Conservation (phyloP, 2,888 invertebrate genomes). For the Harpalus rubripes region DNA sequence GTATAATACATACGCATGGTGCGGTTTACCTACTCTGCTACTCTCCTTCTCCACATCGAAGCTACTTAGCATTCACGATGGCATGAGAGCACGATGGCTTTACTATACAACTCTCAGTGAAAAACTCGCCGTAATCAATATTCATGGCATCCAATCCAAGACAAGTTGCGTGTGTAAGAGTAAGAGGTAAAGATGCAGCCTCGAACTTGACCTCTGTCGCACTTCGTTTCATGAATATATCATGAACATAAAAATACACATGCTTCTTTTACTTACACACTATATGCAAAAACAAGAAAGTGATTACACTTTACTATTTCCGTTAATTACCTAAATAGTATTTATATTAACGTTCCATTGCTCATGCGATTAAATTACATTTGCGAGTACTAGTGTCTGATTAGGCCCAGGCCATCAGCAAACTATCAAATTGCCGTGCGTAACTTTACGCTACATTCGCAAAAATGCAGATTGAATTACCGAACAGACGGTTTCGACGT, state of each 20-base stretch:
- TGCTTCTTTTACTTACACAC: constrained; percentile 10
- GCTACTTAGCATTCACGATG: constrained; percentile 55
- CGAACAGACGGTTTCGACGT: constrained; percentile 17
- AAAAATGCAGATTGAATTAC: constrained; percentile 58
- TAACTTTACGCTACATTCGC: constrained; percentile 51
- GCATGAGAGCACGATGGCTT: constrained; percentile 7
- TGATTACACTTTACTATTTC: constrained; percentile 65
- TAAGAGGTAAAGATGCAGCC: constrained; percentile 53
- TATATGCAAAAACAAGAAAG: constrained; percentile 53
- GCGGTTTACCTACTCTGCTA: constrained; percentile 37
- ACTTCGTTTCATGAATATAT: constrained; percentile 45
- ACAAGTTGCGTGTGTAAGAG: constrained; percentile 43
- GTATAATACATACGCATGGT: constrained; percentile 45
- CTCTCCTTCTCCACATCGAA: constrained; percentile 11
- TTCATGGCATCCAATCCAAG: constrained; percentile 60
- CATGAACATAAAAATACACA: not conserved
- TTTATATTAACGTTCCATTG: constrained; percentile 9
- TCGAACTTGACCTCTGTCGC: constrained; percentile 66
- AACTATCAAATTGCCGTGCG: constrained; percentile 62
- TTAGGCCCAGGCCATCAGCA: constrained; percentile 61
- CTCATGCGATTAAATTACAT: constrained; percentile 41
- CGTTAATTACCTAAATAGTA: constrained; percentile 41
- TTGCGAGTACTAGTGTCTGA: constrained; percentile 18
- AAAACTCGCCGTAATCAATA: constrained; percentile 63
- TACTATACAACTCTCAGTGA: constrained; percentile 46